These are phyloP conservation scores for Plecotus auritus DNA, from an alignment of 2,113 vertebrate genomes.

Conservation along the genomic window DNA sequence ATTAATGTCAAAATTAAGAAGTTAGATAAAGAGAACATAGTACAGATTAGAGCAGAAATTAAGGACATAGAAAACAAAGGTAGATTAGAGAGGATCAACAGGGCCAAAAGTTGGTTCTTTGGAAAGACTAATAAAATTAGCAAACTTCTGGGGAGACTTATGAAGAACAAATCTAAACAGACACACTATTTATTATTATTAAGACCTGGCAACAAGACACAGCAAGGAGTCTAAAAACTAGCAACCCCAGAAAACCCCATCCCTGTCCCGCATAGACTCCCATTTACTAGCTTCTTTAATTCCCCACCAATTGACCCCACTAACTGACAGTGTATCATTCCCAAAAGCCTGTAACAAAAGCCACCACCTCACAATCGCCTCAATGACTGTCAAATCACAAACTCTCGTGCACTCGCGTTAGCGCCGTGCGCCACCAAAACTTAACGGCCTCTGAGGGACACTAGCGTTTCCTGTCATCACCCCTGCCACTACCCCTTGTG, in stretches of 20 bases:
- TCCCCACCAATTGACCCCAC: neutral
- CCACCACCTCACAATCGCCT: constrained; percentile 38
- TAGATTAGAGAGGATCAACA: neutral
- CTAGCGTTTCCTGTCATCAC: constrained; percentile 29
- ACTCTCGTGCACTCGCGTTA: neutral
- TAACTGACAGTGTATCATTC: neutral
- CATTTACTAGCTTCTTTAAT: neutral
- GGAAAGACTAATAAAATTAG: constrained; percentile 9
- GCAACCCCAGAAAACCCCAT: neutral
- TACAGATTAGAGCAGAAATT: neutral
- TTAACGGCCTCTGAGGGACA: neutral
- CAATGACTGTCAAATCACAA: neutral
- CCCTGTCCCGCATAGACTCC: neutral
- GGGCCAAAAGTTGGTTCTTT: neutral
- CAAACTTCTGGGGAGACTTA: neutral
- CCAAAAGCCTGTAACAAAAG: constrained; percentile 38
- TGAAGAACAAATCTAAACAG: constrained; percentile 2
- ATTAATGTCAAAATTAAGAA: constrained; percentile 23
- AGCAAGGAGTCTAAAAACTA: neutral
- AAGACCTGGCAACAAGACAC: neutral
- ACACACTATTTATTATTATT: neutral
- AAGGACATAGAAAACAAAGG: constrained; percentile 3
- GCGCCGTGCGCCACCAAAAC: neutral
- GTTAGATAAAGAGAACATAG: constrained; percentile 28
- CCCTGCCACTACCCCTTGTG: neutral